Percentiles rank a stretch among this genome's conserved stretches.
These are phyloP conservation scores for Polydrusus tereticollis DNA, from an alignment of 2,888 invertebrate genomes.

Conservation along the genomic window DNA sequence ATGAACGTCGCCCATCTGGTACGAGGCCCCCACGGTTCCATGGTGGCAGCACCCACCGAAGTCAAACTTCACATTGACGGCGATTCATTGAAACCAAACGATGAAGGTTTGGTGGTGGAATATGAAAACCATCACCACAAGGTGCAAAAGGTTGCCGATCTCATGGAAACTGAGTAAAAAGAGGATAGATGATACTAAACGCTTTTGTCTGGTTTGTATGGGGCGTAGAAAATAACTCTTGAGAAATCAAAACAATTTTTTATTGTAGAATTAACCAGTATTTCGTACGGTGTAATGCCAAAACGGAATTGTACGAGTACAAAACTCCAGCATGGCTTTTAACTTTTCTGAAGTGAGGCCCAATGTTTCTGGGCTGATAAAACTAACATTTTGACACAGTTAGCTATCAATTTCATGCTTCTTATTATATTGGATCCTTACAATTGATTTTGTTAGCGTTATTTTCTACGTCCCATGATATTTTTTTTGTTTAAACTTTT, in stretches of 20 bases:
- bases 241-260: not conserved
- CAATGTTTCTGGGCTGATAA: too few species aligned
- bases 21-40: constrained; percentile 71
- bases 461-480: not conserved
- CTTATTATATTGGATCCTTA: too few species aligned
- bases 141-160: constrained; percentile 22
- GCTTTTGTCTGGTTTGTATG: not conserved
- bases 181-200: not conserved
- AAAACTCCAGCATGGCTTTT: too few species aligned
- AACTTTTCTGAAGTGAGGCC: too few species aligned
- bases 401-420: too few species aligned
- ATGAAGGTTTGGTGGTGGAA: constrained; percentile 72
- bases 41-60: constrained; percentile 69
- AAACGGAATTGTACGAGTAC: too few species aligned
- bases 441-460: not conserved
- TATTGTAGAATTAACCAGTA: not conserved
- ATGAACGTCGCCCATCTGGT: constrained; percentile 66
- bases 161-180: constrained; percentile 18
- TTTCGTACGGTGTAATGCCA: too few species aligned
- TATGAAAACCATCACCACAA: constrained; percentile 63
- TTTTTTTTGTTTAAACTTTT: not conserved
- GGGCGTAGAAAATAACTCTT: not conserved
- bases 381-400: too few species aligned
- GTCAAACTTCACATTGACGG: constrained; percentile 73
- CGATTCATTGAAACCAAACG: constrained; percentile 72